phyloP scores from a whole-genome alignment of 2,797 vertebrate species.

The Clamator glandarius region DNA sequence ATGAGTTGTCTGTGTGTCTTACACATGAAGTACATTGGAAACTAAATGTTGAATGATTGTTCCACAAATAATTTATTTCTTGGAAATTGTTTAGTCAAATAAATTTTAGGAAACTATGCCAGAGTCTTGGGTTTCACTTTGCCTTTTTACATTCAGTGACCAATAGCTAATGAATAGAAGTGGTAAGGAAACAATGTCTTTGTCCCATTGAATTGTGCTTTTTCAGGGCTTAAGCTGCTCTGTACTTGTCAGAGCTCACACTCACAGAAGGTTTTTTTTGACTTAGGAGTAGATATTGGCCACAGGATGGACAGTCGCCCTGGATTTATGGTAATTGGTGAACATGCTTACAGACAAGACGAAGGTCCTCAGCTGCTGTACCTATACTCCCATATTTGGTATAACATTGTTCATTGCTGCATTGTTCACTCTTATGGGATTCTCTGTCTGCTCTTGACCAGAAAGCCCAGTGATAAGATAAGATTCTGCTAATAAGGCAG shows the following conservation, averaged over 20 bases:
- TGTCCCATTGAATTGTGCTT: not conserved
- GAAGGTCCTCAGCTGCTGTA: not conserved
- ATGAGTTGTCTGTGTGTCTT: not conserved
- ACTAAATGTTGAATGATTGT: not conserved
- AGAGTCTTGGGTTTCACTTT: not conserved
- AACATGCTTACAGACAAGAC: not conserved
- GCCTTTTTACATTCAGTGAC: not conserved
- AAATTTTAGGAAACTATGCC: not conserved
- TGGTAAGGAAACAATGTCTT: not conserved
- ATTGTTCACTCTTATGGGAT: not conserved
- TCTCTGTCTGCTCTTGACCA: not conserved
- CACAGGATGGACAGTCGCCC: not conserved
- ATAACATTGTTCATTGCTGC: not conserved
- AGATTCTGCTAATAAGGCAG: not conserved
- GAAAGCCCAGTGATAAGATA: not conserved
- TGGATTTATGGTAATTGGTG: not conserved
- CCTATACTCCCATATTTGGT: not conserved
- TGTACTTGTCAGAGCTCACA: not conserved
- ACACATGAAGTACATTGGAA: not conserved
- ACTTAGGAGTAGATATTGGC: not conserved
- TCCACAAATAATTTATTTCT: not conserved
- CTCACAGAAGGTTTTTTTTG: not conserved
- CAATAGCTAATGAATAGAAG: not conserved
- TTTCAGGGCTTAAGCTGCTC: not conserved
- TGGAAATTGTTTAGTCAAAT: not conserved